Evolutionary conservation across 1,140 invertebrate species (phyloP), one percentile per base, ranked within the genome.

Genomic region (Drosophila dunni): DNA sequence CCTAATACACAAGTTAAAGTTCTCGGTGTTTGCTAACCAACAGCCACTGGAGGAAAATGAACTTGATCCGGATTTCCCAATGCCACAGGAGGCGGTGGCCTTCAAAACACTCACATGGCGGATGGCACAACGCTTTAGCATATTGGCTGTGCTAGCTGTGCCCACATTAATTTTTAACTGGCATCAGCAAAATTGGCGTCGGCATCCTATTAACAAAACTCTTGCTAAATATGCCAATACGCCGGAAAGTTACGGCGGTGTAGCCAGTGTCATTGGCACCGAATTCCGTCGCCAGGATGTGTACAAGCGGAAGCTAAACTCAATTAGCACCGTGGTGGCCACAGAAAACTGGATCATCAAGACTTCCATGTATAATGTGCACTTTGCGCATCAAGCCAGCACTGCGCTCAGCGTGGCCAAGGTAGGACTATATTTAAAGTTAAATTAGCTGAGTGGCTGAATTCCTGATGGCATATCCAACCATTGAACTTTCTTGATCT

Each of bases 291-390:
- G 91, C 0, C 80, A 71, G 33, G 84, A 83, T 4, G 75, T 91
- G 11, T 91, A 91, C 66, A 94, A 94, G 17, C 95, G 97, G 66
- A 94, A 95, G 54, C 94, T 95, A 51, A 96, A 94, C 91, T 94
- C 95, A 3, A 93, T 96, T 24, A 94, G 94, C 54, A 95, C 95
- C 81, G 93, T 97, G 36, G 94, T 97, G 74, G 96, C 95, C 5
- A 98, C 97, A 1, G 95, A 97, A 81, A 97, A 96, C 77, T 98
- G 97, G 97, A 95, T 98, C n/a, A 95, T 98, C 24, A 97, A 97
- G 93, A 94, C 97, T 1, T 94, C 95, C 0, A 95, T 96, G 50
- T 97, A 98, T 88, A 94, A 92, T 79, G 85, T 98, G 0, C 93
- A 96, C 78, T 88, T 97, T 46, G 95, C 96, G 0, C 95, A 97